Percentiles rank a stretch among this genome's conserved stretches.
These are phyloP conservation scores for Bombus waltoni DNA, from an alignment of 1,140 invertebrate genomes.

Conservation along the genomic window DNA sequence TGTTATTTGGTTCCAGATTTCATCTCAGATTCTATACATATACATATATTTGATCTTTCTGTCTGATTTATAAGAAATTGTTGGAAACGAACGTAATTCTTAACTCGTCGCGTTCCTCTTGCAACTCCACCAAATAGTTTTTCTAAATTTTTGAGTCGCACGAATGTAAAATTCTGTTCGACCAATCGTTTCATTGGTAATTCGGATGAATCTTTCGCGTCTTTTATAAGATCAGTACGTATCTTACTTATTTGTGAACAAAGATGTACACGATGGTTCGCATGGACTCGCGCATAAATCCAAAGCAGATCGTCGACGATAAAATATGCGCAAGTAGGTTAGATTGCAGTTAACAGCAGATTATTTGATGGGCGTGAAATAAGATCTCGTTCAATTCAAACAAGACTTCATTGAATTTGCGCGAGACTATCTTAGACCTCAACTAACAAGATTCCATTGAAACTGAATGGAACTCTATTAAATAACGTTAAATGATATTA, in stretches of 20 bases:
- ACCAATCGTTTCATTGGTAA: too few relatives aligned
- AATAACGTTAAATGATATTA: not conserved
- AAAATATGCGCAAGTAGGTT: not conserved
- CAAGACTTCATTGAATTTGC: slow-evolving; percentile 30
- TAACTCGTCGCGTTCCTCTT: not conserved
- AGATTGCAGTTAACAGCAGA: slow-evolving; percentile 1
- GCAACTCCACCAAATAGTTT: not conserved
- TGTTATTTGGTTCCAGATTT: too few relatives aligned
- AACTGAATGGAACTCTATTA: not conserved
- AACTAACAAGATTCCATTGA: slow-evolving; percentile 20
- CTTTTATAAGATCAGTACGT: too few relatives aligned
- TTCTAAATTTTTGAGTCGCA: not conserved
- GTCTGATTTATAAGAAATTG: too few relatives aligned
- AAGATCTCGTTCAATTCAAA: slow-evolving; percentile 13
- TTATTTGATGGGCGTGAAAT: slow-evolving; percentile 9
- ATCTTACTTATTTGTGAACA: not conserved
- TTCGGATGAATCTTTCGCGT: not conserved
- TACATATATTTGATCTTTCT: too few relatives aligned
- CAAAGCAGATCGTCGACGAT: too few relatives aligned
- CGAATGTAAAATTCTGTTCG: too few relatives aligned
- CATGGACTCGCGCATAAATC: not conserved
- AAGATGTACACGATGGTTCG: not conserved
- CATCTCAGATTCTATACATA: not conserved
- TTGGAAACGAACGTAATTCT: too few relatives aligned
- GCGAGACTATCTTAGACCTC: not conserved